A percentile compares a stretch with the other conserved stretches of the same genome.
These are phyloP conservation scores for Tribolium freemani DNA, from an alignment of 2,888 invertebrate species.

Conservation along the genomic window DNA sequence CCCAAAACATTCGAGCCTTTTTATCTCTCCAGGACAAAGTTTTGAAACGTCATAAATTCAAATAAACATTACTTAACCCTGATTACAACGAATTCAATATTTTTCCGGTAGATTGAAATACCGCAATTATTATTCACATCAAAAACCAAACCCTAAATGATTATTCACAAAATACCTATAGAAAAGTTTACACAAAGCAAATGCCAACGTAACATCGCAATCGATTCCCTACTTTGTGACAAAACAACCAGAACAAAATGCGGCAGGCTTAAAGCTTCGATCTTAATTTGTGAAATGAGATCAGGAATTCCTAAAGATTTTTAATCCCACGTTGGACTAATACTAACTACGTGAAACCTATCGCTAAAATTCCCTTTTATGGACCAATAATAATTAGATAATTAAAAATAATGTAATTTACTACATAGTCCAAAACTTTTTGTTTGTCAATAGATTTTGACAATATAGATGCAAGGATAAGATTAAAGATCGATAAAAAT, in stretches of 20 bases:
- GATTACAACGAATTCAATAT: background rate
- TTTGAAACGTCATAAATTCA: background rate
- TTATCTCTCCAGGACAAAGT: background rate
- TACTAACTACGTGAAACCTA: background rate
- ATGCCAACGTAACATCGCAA: background rate
- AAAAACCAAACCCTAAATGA: background rate
- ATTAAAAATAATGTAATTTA: background rate
- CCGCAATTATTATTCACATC: no score
- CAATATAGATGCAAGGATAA: background rate
- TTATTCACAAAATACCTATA: background rate
- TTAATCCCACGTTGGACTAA: background rate
- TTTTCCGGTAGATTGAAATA: background rate
- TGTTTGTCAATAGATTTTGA: background rate
- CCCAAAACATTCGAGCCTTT: background rate
- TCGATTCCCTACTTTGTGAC: background rate
- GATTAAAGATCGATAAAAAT: background rate
- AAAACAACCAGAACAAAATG: constrained; percentile 20
- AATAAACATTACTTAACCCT: background rate
- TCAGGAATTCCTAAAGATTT: constrained; percentile 5
- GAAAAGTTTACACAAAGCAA: background rate
- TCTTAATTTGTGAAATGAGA: constrained; percentile 6
- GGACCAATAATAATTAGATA: background rate
- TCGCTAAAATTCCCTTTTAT: no score
- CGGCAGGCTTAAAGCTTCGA: constrained; percentile 10
- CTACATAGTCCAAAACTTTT: background rate